Percentiles rank a stretch among this genome's conserved stretches.
phyloP scores from a whole-genome alignment of 2,888 invertebrate genomes.

The Heliothis peltigera region DNA sequence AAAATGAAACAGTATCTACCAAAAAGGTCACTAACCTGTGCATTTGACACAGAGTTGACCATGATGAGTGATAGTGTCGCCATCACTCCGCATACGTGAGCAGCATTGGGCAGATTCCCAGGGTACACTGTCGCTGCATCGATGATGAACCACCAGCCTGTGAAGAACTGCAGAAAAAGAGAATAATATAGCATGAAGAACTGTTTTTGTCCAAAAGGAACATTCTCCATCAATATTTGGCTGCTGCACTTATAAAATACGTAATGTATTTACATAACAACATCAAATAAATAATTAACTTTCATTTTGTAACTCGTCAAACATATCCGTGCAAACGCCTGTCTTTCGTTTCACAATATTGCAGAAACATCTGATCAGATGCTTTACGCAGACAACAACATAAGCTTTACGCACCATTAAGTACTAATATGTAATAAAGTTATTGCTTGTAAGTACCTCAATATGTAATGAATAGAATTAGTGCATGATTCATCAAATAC shows the following conservation, averaged over 20 bases:
- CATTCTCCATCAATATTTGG: no score
- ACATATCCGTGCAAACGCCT: neutral
- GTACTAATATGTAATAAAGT: neutral
- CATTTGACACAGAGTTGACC: constrained; percentile 99
- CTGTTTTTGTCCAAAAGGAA: no score
- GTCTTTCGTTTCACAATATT: neutral
- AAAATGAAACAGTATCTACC: neutral
- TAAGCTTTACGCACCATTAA: neutral
- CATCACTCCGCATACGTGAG: constrained; percentile 98
- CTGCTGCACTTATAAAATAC: no score
- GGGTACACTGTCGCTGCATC: constrained; percentile 96
- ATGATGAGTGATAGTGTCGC: constrained; percentile 98
- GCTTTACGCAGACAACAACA: neutral
- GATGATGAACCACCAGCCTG: constrained; percentile 99
- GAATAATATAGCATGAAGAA: no score
- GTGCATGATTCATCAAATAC: constrained; percentile 79
- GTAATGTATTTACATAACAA: no score
- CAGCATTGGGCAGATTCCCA: constrained; percentile 93
- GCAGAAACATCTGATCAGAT: neutral
- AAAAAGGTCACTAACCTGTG: constrained; percentile 90
- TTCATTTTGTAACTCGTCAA: neutral
- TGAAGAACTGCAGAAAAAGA: constrained; percentile 93
- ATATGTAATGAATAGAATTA: constrained; percentile 33
- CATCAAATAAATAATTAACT: neutral
- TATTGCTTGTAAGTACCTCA: constrained; percentile 15